Percentiles rank a stretch among this genome's conserved stretches.
Evolutionary conservation across 2,888 invertebrate genomes (phyloP).

Genomic region (Chouioia cunea): DNA sequence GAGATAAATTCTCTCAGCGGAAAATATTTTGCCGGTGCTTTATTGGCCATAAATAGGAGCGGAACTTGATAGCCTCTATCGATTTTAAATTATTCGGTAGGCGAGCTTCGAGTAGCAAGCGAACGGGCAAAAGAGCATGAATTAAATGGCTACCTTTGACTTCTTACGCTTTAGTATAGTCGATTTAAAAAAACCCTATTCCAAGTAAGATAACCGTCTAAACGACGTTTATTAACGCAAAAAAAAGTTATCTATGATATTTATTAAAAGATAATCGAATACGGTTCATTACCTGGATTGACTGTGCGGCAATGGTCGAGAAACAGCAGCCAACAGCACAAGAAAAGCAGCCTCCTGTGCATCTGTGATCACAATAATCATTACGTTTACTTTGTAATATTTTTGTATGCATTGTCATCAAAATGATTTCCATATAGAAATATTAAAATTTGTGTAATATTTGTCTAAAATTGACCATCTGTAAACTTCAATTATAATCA

Average conservation of each 20-base stretch:
- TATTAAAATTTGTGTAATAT: too few relatives aligned
- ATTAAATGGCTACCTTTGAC: constrained; percentile 32
- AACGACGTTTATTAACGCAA: constrained; percentile 23
- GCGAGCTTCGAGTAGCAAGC: constrained; percentile 7
- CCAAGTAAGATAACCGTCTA: constrained; percentile 16
- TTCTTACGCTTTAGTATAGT: neutral
- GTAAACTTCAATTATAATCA: neutral
- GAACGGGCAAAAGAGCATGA: constrained; percentile 25
- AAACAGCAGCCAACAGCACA: constrained; percentile 66
- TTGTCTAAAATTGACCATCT: too few relatives aligned
- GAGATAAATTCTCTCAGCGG: constrained; percentile 29
- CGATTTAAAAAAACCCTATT: neutral
- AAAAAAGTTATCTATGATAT: constrained; percentile 5
- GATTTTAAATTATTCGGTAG: constrained; percentile 42
- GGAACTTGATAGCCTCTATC: constrained; percentile 35
- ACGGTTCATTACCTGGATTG: constrained; percentile 63
- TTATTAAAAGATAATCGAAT: constrained; percentile 24
- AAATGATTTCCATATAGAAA: too few relatives aligned
- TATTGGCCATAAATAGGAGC: constrained; percentile 37
- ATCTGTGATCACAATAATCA: constrained; percentile 57
- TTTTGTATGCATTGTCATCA: too few relatives aligned
- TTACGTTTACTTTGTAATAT: neutral
- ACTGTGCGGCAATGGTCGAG: constrained; percentile 67
- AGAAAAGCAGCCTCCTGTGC: constrained; percentile 67
- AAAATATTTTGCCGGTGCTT: constrained; percentile 35